Evolutionary conservation across 2,113 vertebrate species (phyloP), one percentile per base, ranked within the genome.

Genomic region (pig (Sus scrofa)): DNA sequence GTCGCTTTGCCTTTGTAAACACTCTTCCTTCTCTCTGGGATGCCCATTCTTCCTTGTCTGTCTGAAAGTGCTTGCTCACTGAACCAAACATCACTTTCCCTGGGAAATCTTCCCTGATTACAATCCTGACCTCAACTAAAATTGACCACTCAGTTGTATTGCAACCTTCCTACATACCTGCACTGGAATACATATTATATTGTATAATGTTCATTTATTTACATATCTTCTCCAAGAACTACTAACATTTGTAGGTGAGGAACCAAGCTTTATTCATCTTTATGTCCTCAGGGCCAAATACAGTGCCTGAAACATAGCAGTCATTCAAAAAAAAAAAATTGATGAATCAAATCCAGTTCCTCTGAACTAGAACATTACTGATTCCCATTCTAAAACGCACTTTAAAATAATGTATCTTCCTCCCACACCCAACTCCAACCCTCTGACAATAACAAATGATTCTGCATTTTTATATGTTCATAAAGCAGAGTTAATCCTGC

Each of bases 261-360:
- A 65, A 32, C 12, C 5, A 62, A 37, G 32, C 9, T n/a, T 77
- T 83, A 19, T n/a, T 75, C 77, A 27, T 24, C 16, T n/a, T 86
- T 91, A 4, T 54, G 16, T 90, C 4, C 34, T 3, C 39, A 84
- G 12, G 9, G 15, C 71, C 37, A 84, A 86, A 85, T 50, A 75
- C 15, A 93, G 34, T 39, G n/a, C 70, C 74, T 70, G 34, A 92
- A 88, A 71, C 20, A 70, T 22, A 71, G 37, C 27, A 95, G 20
- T 89, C 68, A 27, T 65, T 89, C 30, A 73, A 70, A 79, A 44
- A 70, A 79, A 44, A 94, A 79, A 95, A 75, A 71, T 56, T 44
- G 82, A 54, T 14, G 12, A 85, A 37, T 26, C 22, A 32, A 93
- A 26, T 77, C 60, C n/a, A 56, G 24, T 65, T 97, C 10, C 44